Evolutionary conservation across 2,113 vertebrate genomes (phyloP).

Genomic region (Eleginops maclovinus): DNA sequence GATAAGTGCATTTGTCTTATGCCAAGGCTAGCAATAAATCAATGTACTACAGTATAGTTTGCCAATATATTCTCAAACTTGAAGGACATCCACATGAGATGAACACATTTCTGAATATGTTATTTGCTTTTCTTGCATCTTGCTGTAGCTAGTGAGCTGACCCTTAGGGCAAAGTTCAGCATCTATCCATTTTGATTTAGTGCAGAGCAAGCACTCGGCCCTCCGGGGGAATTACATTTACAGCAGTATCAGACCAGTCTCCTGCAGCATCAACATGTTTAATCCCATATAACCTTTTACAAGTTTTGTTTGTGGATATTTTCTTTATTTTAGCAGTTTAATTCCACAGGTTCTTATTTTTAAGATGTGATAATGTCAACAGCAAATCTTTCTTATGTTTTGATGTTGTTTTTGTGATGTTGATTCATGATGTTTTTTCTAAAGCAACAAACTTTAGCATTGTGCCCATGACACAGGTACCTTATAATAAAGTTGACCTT

Average conservation of each 20-base stretch:
- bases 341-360: too few relatives aligned
- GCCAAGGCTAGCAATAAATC: background rate
- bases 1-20: constrained; percentile 6
- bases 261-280: background rate
- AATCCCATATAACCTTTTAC: background rate
- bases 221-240: background rate
- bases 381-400: too few relatives aligned
- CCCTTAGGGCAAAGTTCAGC: background rate
- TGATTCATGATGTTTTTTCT: too few relatives aligned
- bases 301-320: background rate
- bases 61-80: constrained; percentile 4
- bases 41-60: background rate
- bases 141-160: background rate
- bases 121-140: background rate
- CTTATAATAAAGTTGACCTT: too few relatives aligned
- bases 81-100: background rate
- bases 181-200: background rate
- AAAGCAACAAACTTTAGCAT: too few relatives aligned
- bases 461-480: too few relatives aligned
- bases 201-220: background rate
- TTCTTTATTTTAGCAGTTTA: background rate
- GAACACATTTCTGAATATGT: constrained; percentile 4
- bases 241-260: background rate
- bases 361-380: too few relatives aligned
- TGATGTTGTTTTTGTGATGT: too few relatives aligned